These are phyloP conservation scores for Tachina fera DNA, from an alignment of 2,888 invertebrate species.

Conservation along the genomic window DNA sequence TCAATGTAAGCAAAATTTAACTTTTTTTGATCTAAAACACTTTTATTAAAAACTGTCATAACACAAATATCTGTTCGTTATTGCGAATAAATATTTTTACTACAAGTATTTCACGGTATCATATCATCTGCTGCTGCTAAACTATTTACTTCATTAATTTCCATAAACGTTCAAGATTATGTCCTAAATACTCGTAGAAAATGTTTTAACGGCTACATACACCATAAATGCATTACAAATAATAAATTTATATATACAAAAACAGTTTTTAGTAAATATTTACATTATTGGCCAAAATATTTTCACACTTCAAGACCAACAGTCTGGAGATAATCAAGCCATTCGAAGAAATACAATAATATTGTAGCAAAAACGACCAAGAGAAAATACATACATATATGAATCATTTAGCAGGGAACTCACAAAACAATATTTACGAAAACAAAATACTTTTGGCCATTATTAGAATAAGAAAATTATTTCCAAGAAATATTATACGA, in stretches of 20 bases:
- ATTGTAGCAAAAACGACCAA: conserved; percentile 4
- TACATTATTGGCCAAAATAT: conserved; percentile 48
- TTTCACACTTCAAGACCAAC: conserved; percentile 65
- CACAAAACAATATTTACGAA: conserved; percentile 38
- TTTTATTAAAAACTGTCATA: too few species aligned
- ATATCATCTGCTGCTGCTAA: too few species aligned
- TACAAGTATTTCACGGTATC: too few species aligned
- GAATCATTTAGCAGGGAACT: conserved; percentile 61
- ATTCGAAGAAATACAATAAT: conserved; percentile 47
- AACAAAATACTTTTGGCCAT: conserved; percentile 29
- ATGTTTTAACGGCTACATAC: background rate
- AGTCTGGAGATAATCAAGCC: conserved; percentile 68
- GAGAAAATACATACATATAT: conserved; percentile 53
- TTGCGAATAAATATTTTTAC: too few species aligned
- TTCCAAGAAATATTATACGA: conserved; percentile 2
- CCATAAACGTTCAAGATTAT: conserved; percentile 13
- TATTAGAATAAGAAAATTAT: conserved; percentile 20
- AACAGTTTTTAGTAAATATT: conserved; percentile 56
- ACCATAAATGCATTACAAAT: background rate
- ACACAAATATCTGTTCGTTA: too few species aligned
- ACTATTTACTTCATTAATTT: background rate
- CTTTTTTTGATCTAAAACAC: too few species aligned
- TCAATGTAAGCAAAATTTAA: too few species aligned
- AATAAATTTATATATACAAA: conserved; percentile 1
- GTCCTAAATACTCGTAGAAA: conserved; percentile 22